phyloP scores from a whole-genome alignment of 2,888 invertebrate species.

The Pemphredon lugubris region DNA sequence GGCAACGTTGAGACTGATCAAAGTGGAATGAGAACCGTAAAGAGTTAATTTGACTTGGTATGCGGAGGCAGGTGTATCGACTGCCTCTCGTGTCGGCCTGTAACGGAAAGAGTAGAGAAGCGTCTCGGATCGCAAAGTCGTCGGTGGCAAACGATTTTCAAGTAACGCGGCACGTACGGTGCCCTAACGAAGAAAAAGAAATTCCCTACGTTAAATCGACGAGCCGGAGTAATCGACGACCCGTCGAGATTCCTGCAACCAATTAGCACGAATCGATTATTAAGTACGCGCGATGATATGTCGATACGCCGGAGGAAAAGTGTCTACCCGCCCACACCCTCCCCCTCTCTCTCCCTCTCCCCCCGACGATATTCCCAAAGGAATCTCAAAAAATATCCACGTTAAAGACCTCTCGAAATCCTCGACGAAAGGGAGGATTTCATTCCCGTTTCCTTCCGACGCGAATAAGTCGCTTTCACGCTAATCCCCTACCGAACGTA shows the following conservation, averaged over 20 bases:
- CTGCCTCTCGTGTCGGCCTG: constrained; percentile 58
- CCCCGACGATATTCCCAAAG: constrained; percentile 24
- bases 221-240: constrained; percentile 72
- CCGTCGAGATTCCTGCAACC: constrained; percentile 57
- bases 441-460: constrained; percentile 39
- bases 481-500: constrained; percentile 64
- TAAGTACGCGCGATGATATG: constrained; percentile 58
- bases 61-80: constrained; percentile 74
- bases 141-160: neutral
- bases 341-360: too few species aligned
- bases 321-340: too few species aligned
- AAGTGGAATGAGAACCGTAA: constrained; percentile 2
- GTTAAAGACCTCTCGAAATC: constrained; percentile 52
- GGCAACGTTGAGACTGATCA: too few species aligned
- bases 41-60: constrained; percentile 21
- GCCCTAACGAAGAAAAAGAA: constrained; percentile 35
- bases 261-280: constrained; percentile 42
- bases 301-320: constrained; percentile 36
- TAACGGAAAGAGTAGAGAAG: constrained; percentile 38
- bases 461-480: constrained; percentile 43
- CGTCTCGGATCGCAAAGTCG: constrained; percentile 13
- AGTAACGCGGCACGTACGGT: neutral
- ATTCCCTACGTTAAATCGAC: constrained; percentile 43
- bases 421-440: constrained; percentile 42
- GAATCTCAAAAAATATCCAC: constrained; percentile 15